These are phyloP conservation scores for Brachyistius frenatus DNA, from an alignment of 2,113 vertebrate genomes.

Conservation along the genomic window DNA sequence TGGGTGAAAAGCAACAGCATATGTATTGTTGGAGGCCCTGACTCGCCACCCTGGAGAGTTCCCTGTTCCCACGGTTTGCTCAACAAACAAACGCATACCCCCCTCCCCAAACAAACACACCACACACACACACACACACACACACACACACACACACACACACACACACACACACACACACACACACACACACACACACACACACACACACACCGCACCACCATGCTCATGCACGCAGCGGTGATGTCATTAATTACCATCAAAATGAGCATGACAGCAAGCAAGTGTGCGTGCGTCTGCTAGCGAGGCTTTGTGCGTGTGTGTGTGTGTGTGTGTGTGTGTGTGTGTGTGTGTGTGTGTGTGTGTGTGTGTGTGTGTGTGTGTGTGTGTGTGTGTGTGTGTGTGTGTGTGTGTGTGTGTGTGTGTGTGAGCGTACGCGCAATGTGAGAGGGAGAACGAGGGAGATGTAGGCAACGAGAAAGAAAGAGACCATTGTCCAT, in stretches of 20 bases:
- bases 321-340: slow-evolving; percentile 46
- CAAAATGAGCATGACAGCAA: slow-evolving; percentile 86
- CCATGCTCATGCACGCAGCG: slow-evolving; percentile 73
- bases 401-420: slow-evolving; percentile 45
- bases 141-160: slow-evolving; percentile 44
- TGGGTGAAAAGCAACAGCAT: slow-evolving; percentile 86
- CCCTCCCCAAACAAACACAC: slow-evolving; percentile 39
- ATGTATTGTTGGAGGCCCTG: slow-evolving; percentile 85
- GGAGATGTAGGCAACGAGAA: slow-evolving; percentile 60
- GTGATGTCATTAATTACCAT: slow-evolving; percentile 91
- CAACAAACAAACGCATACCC: slow-evolving; percentile 83
- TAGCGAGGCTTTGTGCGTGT: slow-evolving; percentile 64
- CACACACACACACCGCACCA: slow-evolving; percentile 44
- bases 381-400: slow-evolving; percentile 63
- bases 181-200: slow-evolving; percentile 47
- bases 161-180: slow-evolving; percentile 41
- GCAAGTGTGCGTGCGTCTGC: slow-evolving; percentile 78
- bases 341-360: slow-evolving; percentile 54
- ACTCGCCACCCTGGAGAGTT: slow-evolving; percentile 86
- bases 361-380: slow-evolving; percentile 64
- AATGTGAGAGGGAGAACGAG: slow-evolving; percentile 35
- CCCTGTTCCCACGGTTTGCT: slow-evolving; percentile 87
- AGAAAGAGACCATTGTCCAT: slow-evolving; percentile 86
- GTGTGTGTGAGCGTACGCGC: slow-evolving; percentile 55
- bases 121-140: slow-evolving; percentile 33